Percentiles rank a stretch among this genome's conserved stretches.
Evolutionary conservation across 2,113 vertebrate species (phyloP).

Genomic region (Sialia sialis): DNA sequence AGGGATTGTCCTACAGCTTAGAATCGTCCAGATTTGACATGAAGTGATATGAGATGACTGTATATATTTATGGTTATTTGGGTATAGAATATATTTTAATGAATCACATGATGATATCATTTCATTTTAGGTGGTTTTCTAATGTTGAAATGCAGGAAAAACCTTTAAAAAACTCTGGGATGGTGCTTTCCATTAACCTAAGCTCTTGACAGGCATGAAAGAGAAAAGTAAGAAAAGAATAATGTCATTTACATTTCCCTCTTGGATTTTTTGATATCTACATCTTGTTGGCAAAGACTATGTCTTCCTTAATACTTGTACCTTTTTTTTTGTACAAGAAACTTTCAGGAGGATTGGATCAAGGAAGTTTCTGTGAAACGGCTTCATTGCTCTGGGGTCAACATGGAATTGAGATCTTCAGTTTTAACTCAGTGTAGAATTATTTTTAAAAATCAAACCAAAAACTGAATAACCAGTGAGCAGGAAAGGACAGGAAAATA

Average conservation of each 20-base stretch:
- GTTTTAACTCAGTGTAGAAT: background rate
- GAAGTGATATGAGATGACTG: background rate
- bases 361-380: background rate
- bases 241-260: background rate
- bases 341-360: background rate
- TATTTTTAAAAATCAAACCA: background rate
- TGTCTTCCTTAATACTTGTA: background rate
- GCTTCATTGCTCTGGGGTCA: background rate
- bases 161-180: background rate
- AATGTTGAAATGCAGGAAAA: background rate
- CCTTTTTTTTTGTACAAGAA: background rate
- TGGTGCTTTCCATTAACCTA: background rate
- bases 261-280: background rate
- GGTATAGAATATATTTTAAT: background rate
- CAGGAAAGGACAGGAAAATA: background rate
- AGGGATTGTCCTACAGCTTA: background rate
- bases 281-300: background rate
- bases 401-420: background rate
- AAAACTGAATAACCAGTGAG: background rate
- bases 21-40: background rate
- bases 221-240: background rate
- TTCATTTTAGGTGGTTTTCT: background rate
- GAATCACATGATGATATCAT: background rate
- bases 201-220: background rate
- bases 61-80: background rate